Base-by-base conservation (phyloP, 2,113 vertebrate genomes). In the Capra hircus region DNA sequence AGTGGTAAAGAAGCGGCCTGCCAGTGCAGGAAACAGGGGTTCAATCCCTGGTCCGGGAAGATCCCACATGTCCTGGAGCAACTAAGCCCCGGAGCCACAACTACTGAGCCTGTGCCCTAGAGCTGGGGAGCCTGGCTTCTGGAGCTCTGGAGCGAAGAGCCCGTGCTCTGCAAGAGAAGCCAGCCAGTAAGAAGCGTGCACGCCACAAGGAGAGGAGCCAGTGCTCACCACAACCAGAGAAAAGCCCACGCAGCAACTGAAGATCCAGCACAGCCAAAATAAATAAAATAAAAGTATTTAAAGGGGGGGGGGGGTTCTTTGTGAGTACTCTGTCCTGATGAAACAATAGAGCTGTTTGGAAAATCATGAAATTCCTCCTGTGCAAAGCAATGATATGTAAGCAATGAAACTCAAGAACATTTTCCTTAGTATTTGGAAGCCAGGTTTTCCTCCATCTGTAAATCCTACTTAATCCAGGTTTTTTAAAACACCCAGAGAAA, bases 381-480 rank as follows among this genome's bases (percentile, higher is more conserved):
- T 33, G 28, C 25, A 25, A 74, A 43, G 82, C n/a, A 55, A 30
- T 78, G 74, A 95, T 52, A 95, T 25, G 25, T 77, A 94, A 91
- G 78, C 67, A 55, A 28, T 88, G 64, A 96, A 71, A 96, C 28
- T 16, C 78, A 13, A 78, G 92, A 80, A 23, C 52, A n/a, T 96
- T 94, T 88, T 89, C 50, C 67, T 40, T 64, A 78, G 48, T 53
- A 36, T 87, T 40, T n/a, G 43, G 50, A 95, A 21, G 78, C 13
- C 77, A 94, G 16, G 62, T 86, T 67, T 83, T 53, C 48, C 40
- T 57, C 91, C 43, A n/a, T 71, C 88, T 88, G 33, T 71, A 96
- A 96, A 97, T 97, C 93, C 77, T 91, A 88, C 43, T 91, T 93
- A 95, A 94, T 86, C 84, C 8, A 59, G n/a, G 14, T 77, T 62